Conservation (phyloP, 2,113 vertebrate species). For the Cryptotis parvus region DNA sequence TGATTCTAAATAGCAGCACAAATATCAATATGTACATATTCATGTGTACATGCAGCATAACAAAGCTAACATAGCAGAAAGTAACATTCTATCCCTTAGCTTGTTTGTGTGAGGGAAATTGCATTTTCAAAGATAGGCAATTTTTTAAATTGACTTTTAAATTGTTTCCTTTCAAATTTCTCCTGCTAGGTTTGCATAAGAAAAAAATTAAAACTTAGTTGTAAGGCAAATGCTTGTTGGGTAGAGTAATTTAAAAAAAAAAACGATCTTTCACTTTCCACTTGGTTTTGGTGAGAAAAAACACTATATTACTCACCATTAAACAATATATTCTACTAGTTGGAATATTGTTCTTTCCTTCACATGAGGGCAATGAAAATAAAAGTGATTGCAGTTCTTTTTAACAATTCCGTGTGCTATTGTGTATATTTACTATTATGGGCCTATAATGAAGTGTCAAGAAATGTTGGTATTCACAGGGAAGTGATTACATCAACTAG, state of each 20-base stretch:
- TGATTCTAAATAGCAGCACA: not conserved
- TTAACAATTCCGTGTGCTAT: not conserved
- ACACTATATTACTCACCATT: not conserved
- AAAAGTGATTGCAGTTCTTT: not conserved
- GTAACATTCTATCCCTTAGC: not conserved
- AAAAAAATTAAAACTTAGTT: not conserved
- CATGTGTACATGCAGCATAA: not conserved
- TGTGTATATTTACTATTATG: conserved; percentile 1
- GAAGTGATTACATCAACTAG: conserved; percentile 5
- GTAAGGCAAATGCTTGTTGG: not conserved
- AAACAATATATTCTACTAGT: not conserved
- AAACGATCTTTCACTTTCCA: not conserved
- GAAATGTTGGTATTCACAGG: not conserved
- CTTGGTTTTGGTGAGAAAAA: not conserved
- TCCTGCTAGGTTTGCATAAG: not conserved
- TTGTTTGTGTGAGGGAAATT: not conserved
- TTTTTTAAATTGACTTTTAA: not conserved
- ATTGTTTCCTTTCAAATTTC: not conserved
- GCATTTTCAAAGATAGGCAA: not conserved
- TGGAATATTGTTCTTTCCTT: not conserved
- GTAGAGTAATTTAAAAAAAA: not conserved
- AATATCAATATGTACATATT: not conserved
- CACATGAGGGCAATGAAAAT: not conserved
- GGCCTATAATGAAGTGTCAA: not conserved
- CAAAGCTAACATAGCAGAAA: not conserved